Conservation (phyloP, 1,140 invertebrate species). For the Megalopta genalis region DNA sequence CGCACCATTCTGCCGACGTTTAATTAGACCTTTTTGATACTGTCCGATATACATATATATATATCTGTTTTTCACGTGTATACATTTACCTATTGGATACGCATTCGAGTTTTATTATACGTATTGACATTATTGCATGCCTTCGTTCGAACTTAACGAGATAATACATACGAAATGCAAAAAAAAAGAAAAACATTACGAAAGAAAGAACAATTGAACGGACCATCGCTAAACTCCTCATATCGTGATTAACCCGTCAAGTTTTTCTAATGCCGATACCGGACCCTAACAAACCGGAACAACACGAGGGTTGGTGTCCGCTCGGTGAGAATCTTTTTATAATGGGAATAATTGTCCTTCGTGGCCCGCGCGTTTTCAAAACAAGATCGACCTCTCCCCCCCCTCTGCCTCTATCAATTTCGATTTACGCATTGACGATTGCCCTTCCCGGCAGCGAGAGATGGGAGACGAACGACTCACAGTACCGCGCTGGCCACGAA, state of each 20-base stretch:
- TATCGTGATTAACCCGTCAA: conserved; percentile 83
- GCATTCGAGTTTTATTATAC: conserved; percentile 17
- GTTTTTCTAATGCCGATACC: conserved; percentile 88
- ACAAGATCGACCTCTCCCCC: too few species aligned
- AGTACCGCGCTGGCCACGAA: conserved; percentile 50
- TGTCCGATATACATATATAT: not conserved
- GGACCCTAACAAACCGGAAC: conserved; percentile 90
- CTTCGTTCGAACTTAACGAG: conserved; percentile 8
- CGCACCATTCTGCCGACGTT: too few species aligned
- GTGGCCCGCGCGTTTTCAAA: conserved; percentile 56
- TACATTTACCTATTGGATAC: conserved; percentile 10
- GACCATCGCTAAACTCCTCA: conserved; percentile 55
- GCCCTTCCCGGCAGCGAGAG: too few species aligned
- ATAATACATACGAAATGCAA: not conserved
- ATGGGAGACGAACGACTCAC: too few species aligned
- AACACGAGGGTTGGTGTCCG: conserved; percentile 93
- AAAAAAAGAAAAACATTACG: conserved; percentile 10
- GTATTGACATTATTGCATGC: conserved; percentile 38
- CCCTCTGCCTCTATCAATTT: not conserved
- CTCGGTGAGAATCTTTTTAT: conserved; percentile 84
- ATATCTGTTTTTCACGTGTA: not conserved
- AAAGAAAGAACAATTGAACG: conserved; percentile 16
- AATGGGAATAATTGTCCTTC: conserved; percentile 70
- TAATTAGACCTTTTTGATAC: not conserved
- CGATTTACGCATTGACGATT: too few species aligned